Evolutionary conservation across 2,797 vertebrate genomes (phyloP), one percentile per base, ranked within the genome.

Genomic region (Spinus pinus): DNA sequence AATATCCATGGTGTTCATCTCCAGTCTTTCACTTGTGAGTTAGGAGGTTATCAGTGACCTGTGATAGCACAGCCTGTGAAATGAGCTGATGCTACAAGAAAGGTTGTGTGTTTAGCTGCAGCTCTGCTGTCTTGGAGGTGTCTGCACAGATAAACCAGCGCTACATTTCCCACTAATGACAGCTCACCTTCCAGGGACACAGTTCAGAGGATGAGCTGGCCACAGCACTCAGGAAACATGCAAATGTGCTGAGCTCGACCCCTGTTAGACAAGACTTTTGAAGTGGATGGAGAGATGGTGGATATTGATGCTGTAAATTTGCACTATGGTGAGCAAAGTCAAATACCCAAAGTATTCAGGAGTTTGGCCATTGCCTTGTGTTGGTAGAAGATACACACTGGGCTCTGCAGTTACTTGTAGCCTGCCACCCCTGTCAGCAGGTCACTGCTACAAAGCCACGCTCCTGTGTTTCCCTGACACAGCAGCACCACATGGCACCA

Each of bases 41-140:
- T 85, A 46, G 1, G 39, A 64, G 87, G 79, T 94, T 92, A 85
- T 92, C 81, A 53, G 66, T 77, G 72, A 62, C 81, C 60, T 66
- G 70, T 39, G 81, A 66, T 30, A 88, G 57, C 53, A 35, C 0
- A 0, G 22, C 0, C 0, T 51, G 33, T 41, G 37, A n/a, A 82
- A 49, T 1, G 3, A 66, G 67, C 49, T 62, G 72, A 27, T 62
- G 67, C 79, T 60, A 1, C 0, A 0, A 82, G 51, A 66, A 61
- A 49, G 44, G 33, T 22, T 54, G 18, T 37, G 25, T 83, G 72
- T 65, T 47, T 20, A 13, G 33, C 72, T 80, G 50, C 47, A 61
- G 39, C 77, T 90, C 73, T 88, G 73, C 70, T 69, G 70, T 72
- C 81, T 82, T 30, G 66, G 33, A 81, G 0, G 0, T 80, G 86